Evolutionary conservation across 2,888 invertebrate species (phyloP).

Genomic region (Meteorus cinctellus): DNA sequence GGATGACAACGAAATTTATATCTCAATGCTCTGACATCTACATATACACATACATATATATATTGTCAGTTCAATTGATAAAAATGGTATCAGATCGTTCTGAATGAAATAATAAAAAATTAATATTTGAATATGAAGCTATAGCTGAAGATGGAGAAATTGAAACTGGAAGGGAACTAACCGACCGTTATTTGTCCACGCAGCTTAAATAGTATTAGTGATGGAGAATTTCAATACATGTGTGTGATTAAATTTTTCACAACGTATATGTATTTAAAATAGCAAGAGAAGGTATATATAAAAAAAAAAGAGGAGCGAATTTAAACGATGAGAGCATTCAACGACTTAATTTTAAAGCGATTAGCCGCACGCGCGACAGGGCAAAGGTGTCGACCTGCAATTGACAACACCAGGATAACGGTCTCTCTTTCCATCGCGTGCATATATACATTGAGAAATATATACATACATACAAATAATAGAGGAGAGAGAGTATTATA

Average conservation of each 20-base stretch:
- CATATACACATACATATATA: slow-evolving; percentile 1
- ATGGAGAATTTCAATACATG: background rate
- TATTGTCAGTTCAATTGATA: background rate
- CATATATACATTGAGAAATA: background rate
- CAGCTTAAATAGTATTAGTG: slow-evolving; percentile 31
- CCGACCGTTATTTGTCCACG: slow-evolving; percentile 27
- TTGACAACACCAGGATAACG: slow-evolving; percentile 62
- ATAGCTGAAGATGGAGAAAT: background rate
- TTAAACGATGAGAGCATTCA: slow-evolving; percentile 25
- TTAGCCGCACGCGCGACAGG: slow-evolving; percentile 69
- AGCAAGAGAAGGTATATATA: background rate
- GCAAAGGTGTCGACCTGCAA: slow-evolving; percentile 71
- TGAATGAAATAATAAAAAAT: background rate
- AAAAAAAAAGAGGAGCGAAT: slow-evolving; percentile 26
- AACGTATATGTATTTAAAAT: background rate
- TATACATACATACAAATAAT: no score
- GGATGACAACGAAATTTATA: slow-evolving; percentile 34
- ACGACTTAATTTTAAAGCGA: slow-evolving; percentile 70
- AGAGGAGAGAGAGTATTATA: background rate
- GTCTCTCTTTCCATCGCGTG: slow-evolving; percentile 29
- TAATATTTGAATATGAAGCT: background rate
- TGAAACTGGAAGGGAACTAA: slow-evolving; percentile 25
- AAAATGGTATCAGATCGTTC: background rate
- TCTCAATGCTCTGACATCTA: background rate
- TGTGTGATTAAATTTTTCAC: background rate